phyloP scores from a whole-genome alignment of 1,140 invertebrate genomes.

The Phthorimaea operculella region DNA sequence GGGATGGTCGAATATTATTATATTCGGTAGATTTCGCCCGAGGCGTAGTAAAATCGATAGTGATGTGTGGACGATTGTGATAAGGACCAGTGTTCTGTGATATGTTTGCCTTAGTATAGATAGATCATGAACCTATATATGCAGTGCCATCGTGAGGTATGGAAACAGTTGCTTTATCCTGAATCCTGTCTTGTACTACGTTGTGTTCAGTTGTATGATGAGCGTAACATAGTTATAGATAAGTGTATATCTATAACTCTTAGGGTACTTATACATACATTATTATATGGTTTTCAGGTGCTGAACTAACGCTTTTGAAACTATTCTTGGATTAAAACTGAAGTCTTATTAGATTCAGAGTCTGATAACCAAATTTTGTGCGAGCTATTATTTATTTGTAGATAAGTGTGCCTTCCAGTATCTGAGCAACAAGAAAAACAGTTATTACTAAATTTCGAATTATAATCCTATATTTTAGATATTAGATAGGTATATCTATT shows the following conservation, averaged over 20 bases:
- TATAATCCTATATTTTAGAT: no score
- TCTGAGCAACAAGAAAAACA: no score
- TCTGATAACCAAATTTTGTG: no score
- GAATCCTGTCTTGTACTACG: conserved; percentile 10
- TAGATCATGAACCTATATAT: conserved; percentile 62
- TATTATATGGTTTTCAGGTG: not conserved
- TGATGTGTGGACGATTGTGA: conserved; percentile 35
- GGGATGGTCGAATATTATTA: conserved; percentile 66
- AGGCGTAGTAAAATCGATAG: conserved; percentile 47
- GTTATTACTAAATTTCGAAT: no score
- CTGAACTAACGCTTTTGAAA: not conserved
- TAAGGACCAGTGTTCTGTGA: conserved; percentile 54
- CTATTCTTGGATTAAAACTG: not conserved
- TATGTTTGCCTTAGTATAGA: conserved; percentile 62
- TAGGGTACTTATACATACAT: not conserved
- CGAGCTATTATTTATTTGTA: no score
- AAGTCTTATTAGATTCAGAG: no score
- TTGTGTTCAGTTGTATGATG: not conserved
- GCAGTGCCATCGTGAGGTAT: conserved; percentile 67
- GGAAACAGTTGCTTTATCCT: conserved; percentile 8
- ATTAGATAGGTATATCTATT: no score
- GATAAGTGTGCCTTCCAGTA: no score
- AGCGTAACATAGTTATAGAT: not conserved
- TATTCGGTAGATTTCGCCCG: conserved; percentile 50
- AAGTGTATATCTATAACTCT: not conserved